Percentiles rank a stretch among this genome's conserved stretches.
phyloP scores from a whole-genome alignment of 2,113 vertebrate genomes.

The Ia io region DNA sequence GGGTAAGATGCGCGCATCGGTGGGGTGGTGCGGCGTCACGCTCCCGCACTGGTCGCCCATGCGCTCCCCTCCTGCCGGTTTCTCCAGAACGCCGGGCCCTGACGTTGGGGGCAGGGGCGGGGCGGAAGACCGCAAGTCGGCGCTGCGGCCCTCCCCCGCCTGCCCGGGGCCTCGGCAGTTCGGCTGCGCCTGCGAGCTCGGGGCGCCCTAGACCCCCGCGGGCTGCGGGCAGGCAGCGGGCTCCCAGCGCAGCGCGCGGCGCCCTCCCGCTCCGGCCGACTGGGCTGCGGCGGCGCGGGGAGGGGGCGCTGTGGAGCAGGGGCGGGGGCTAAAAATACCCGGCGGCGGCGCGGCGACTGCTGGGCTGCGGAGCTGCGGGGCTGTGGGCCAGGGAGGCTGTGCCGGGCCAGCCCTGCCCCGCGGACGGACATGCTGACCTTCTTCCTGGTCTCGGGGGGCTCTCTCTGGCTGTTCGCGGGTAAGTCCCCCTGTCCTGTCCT shows the following conservation, averaged over 20 bases:
- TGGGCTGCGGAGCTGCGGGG: conserved; percentile 4
- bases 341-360: conserved; percentile 42
- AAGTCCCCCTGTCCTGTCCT: conserved; percentile 62
- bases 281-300: conserved; percentile 41
- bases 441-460: conserved; percentile 82
- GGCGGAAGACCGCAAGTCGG: neutral
- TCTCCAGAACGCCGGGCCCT: conserved; percentile 44
- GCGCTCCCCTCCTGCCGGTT: neutral
- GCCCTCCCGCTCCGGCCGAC: conserved; percentile 30
- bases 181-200: neutral
- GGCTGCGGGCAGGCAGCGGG: neutral
- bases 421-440: conserved; percentile 83
- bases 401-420: conserved; percentile 61
- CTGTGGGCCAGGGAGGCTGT: conserved; percentile 22
- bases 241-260: neutral
- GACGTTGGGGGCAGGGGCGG: conserved; percentile 47
- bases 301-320: conserved; percentile 58
- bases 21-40: neutral
- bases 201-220: accelerated
- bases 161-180: conserved; percentile 14
- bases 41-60: neutral
- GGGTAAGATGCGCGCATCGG: neutral
- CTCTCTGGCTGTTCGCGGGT: conserved; percentile 84
- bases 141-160: conserved; percentile 44
- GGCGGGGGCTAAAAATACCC: conserved; percentile 74